Evolutionary conservation across 2,888 invertebrate genomes (phyloP).

Genomic region (Chaitophorus viminalis): DNA sequence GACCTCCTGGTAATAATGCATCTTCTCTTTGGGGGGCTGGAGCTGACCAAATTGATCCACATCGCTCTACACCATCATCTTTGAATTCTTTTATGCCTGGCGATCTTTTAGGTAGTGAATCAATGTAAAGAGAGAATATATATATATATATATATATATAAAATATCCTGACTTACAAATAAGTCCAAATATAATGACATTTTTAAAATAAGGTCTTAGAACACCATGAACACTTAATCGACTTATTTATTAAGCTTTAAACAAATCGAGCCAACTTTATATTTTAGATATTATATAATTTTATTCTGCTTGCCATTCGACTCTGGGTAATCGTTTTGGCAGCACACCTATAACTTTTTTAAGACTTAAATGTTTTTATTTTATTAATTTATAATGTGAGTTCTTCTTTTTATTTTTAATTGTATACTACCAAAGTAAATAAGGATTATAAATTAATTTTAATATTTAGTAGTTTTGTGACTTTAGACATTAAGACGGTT

Average conservation of each 20-base stretch:
- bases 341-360: conserved; percentile 62
- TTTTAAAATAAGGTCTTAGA: conserved; percentile 60
- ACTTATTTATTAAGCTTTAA: conserved; percentile 62
- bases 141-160: conserved; percentile 32
- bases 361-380: conserved; percentile 62
- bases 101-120: conserved; percentile 87
- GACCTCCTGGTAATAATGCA: conserved; percentile 69
- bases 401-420: conserved; percentile 62
- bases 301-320: conserved; percentile 61
- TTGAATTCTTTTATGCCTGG: conserved; percentile 89
- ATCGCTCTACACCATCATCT: conserved; percentile 85
- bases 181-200: conserved; percentile 61
- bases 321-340: conserved; percentile 62
- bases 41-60: conserved; percentile 76
- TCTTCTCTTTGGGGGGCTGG: conserved; percentile 70
- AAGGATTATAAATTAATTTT: conserved; percentile 60
- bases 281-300: conserved; percentile 58
- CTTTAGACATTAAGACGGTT: conserved; percentile 61
- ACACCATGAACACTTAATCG: conserved; percentile 62
- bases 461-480: conserved; percentile 62
- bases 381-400: conserved; percentile 61
- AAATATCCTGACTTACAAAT: conserved; percentile 48
- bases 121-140: conserved; percentile 73
- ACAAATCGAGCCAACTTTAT: conserved; percentile 61
- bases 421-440: conserved; percentile 62